These are phyloP conservation scores for Euzetes globulus DNA, from an alignment of 2,888 invertebrate species.

Conservation along the genomic window DNA sequence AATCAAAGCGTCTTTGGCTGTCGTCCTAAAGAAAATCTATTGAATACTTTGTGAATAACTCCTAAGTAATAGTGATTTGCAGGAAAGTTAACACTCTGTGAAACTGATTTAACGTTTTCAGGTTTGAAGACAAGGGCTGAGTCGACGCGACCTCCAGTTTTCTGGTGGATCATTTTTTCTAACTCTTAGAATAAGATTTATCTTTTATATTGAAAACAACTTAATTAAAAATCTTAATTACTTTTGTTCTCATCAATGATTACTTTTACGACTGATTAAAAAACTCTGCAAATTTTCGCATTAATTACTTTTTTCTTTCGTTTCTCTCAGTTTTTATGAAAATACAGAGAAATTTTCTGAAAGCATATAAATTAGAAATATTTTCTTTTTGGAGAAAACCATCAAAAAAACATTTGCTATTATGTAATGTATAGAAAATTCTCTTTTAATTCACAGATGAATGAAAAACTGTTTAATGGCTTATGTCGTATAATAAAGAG, in stretches of 20 bases:
- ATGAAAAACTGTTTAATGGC: conserved; percentile 25
- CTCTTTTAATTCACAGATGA: conserved; percentile 20
- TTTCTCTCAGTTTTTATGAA: neutral
- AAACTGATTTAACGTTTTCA: neutral
- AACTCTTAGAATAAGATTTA: neutral
- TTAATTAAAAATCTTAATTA: conserved; percentile 4
- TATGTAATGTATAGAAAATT: neutral
- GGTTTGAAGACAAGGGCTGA: neutral
- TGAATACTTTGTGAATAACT: neutral
- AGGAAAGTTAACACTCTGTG: conserved; percentile 4
- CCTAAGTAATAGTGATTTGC: conserved; percentile 6
- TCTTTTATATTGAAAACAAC: neutral
- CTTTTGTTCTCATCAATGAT: neutral
- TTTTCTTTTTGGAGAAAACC: neutral
- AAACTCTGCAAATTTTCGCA: neutral
- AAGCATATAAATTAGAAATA: neutral
- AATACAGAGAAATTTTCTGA: neutral
- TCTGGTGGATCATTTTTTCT: neutral
- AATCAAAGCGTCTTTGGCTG: neutral
- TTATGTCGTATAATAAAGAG: conserved; percentile 3
- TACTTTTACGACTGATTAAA: conserved; percentile 2
- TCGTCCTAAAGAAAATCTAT: neutral
- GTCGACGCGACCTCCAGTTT: conserved; percentile 19
- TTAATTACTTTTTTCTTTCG: neutral
- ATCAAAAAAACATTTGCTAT: conserved; percentile 16